A percentile compares a stretch with the other conserved stretches of the same genome.
Conservation (phyloP, 2,888 invertebrate species). For the Alviniconcha strummeri region DNA sequence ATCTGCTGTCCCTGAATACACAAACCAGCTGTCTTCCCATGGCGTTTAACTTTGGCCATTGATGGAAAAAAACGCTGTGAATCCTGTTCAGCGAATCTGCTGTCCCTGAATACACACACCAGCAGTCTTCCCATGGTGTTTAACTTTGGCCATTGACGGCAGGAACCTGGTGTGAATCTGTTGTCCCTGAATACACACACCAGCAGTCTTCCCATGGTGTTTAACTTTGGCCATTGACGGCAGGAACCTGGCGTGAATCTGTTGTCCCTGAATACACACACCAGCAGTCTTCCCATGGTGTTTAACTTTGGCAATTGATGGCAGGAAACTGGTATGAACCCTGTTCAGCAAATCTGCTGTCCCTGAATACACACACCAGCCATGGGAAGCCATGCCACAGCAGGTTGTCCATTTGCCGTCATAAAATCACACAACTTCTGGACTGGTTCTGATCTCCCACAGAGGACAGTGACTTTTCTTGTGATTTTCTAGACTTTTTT, state of each 20-base stretch:
- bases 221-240: background rate
- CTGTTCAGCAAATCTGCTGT: background rate
- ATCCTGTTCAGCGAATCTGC: background rate
- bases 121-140: no score
- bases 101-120: no score
- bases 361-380: background rate
- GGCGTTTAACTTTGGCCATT: no score
- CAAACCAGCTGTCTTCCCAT: no score
- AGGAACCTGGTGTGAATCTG: no score
- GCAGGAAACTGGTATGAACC: background rate
- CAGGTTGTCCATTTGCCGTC: background rate
- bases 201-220: background rate
- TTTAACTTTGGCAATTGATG: background rate
- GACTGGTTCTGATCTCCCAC: slow-evolving; percentile 39
- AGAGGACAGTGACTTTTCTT: slow-evolving; percentile 10
- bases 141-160: no score
- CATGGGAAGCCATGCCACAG: background rate
- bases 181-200: background rate
- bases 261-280: background rate
- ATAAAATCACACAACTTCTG: slow-evolving; percentile 44
- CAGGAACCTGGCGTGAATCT: background rate
- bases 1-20: background rate
- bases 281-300: background rate
- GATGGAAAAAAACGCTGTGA: no score
- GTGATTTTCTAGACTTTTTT: background rate